Conservation (phyloP, 1,140 invertebrate genomes). For the Galleria mellonella region DNA sequence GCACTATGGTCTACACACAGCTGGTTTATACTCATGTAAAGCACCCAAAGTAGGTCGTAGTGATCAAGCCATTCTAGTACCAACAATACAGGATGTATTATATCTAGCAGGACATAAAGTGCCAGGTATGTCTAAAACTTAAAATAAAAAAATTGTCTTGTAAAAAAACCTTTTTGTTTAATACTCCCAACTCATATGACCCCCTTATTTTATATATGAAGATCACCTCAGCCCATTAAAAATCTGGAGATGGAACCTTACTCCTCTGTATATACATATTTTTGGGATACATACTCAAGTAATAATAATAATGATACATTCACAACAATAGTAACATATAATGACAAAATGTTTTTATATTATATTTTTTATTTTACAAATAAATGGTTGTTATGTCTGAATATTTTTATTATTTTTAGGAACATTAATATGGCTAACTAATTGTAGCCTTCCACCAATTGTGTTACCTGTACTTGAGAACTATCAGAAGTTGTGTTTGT, state of each 20-base stretch:
- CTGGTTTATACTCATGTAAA: slow-evolving; percentile 62
- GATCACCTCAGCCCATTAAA: too few relatives aligned
- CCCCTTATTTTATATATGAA: too few relatives aligned
- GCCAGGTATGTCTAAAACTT: slow-evolving; percentile 46
- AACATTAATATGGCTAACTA: slow-evolving; percentile 53
- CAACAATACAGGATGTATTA: slow-evolving; percentile 79
- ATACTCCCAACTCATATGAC: too few relatives aligned
- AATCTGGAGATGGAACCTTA: too few relatives aligned
- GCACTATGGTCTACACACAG: slow-evolving; percentile 54
- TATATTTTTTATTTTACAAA: too few relatives aligned
- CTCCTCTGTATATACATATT: too few relatives aligned
- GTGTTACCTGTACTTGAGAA: slow-evolving; percentile 48
- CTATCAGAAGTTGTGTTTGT: slow-evolving; percentile 70
- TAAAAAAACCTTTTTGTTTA: neutral
- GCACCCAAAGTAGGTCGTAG: slow-evolving; percentile 49
- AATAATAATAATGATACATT: too few relatives aligned
- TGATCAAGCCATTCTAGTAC: slow-evolving; percentile 78
- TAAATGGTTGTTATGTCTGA: too few relatives aligned
- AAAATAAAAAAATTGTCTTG: neutral
- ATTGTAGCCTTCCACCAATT: slow-evolving; percentile 52
- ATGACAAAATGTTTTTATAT: too few relatives aligned
- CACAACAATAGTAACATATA: too few relatives aligned
- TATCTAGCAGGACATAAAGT: slow-evolving; percentile 75
- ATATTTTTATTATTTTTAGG: slow-evolving; percentile 26
- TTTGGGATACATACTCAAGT: too few relatives aligned